Percentiles rank a stretch among this genome's conserved stretches.
Evolutionary conservation across 2,888 invertebrate genomes (phyloP).

Genomic region (Electrophaes corylata): DNA sequence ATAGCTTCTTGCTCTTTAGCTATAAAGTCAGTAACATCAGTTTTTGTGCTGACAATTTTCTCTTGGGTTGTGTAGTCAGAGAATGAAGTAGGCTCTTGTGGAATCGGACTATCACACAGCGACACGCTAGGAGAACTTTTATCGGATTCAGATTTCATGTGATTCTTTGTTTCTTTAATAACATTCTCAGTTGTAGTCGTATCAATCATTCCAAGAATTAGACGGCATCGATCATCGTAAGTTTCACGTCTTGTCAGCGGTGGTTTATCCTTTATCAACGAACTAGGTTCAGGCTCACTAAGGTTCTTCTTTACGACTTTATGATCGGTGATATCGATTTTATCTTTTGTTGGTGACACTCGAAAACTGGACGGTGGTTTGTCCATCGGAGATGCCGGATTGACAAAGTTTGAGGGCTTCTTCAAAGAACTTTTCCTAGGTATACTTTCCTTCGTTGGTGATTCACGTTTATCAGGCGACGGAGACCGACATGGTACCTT

Average conservation of each 20-base stretch:
- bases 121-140: slow-evolving; percentile 61
- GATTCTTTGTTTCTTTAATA: slow-evolving; percentile 42
- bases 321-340: slow-evolving; percentile 50
- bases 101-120: slow-evolving; percentile 57
- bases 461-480: slow-evolving; percentile 63
- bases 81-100: slow-evolving; percentile 48
- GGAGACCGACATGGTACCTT: slow-evolving; percentile 75
- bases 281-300: slow-evolving; percentile 46
- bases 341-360: slow-evolving; percentile 66
- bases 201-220: slow-evolving; percentile 87
- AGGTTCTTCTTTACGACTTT: slow-evolving; percentile 61
- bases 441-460: slow-evolving; percentile 61
- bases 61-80: slow-evolving; percentile 40
- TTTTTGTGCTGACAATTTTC: slow-evolving; percentile 39
- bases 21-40: slow-evolving; percentile 53
- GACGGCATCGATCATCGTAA: slow-evolving; percentile 88
- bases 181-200: slow-evolving; percentile 53
- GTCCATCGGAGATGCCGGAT: slow-evolving; percentile 62
- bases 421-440: slow-evolving; percentile 79
- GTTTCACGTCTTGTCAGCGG: slow-evolving; percentile 87
- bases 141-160: slow-evolving; percentile 46
- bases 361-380: slow-evolving; percentile 72
- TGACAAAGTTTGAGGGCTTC: slow-evolving; percentile 61
- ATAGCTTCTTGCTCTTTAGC: slow-evolving; percentile 51
- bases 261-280: slow-evolving; percentile 76